phyloP scores from a whole-genome alignment of 2,888 invertebrate species.

The Drosophila testacea region DNA sequence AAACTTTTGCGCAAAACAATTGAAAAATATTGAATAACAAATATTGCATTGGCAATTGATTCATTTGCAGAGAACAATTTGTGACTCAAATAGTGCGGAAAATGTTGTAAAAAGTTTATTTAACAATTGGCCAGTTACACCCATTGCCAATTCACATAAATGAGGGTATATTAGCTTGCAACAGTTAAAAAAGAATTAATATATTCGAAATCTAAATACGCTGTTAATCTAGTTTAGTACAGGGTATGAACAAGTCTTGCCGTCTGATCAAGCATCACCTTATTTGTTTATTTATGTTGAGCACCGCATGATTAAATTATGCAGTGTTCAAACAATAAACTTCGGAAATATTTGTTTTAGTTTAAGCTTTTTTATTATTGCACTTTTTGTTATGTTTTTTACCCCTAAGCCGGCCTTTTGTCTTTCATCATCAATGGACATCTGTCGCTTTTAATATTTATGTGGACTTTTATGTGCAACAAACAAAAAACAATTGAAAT shows the following conservation, averaged over 20 bases:
- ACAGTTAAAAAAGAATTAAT: too few relatives aligned
- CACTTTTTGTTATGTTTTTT: constrained; percentile 10
- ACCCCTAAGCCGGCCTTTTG: constrained; percentile 64
- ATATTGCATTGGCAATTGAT: constrained; percentile 65
- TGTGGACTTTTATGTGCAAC: constrained; percentile 51
- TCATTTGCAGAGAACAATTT: constrained; percentile 71
- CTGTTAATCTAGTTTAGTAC: background rate
- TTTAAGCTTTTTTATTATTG: constrained; percentile 9
- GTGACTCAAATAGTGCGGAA: constrained; percentile 75
- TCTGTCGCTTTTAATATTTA: constrained; percentile 71
- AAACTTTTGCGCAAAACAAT: constrained; percentile 24
- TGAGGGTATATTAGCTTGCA: background rate
- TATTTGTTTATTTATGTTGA: constrained; percentile 34
- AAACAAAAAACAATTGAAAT: constrained; percentile 45
- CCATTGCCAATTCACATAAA: background rate
- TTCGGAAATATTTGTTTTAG: constrained; percentile 13
- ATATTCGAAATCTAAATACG: background rate
- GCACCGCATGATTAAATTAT: constrained; percentile 69
- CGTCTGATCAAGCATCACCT: background rate
- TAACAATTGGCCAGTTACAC: constrained; percentile 45
- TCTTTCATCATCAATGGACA: constrained; percentile 48
- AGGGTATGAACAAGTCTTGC: background rate
- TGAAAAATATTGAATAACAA: constrained; percentile 23
- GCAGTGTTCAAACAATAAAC: constrained; percentile 55
- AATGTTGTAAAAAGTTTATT: constrained; percentile 61